These are phyloP conservation scores for Callyntrura guangdongensis DNA, from an alignment of 2,888 invertebrate genomes.

Conservation along the genomic window DNA sequence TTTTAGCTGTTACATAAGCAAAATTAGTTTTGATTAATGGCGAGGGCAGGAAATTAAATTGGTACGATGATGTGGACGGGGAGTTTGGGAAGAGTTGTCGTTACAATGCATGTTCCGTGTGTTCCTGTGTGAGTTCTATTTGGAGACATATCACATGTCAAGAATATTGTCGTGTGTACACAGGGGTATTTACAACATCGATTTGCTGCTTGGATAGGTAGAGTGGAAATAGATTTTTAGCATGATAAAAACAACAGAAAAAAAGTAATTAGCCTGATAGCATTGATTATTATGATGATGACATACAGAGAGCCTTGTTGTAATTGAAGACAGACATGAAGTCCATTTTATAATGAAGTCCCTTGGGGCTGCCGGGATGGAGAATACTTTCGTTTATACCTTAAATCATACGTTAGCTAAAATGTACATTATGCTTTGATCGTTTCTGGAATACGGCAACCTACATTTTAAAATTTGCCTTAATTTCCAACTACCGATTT, in stretches of 20 bases:
- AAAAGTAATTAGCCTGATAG: conserved; percentile 36
- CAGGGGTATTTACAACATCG: conserved; percentile 10
- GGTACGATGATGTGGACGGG: conserved; percentile 15
- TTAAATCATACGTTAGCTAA: too few species aligned
- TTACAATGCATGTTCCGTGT: neutral
- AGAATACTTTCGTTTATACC: too few species aligned
- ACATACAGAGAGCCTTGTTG: neutral
- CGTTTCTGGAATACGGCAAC: too few species aligned
- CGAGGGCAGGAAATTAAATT: conserved; percentile 78
- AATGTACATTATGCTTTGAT: too few species aligned
- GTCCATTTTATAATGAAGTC: neutral
- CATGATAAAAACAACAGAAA: conserved; percentile 12
- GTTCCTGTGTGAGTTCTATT: neutral
- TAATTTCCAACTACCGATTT: too few species aligned
- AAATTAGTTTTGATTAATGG: conserved; percentile 76
- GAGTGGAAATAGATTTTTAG: neutral
- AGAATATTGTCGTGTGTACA: neutral
- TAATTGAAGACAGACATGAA: neutral
- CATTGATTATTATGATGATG: neutral
- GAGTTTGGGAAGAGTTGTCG: conserved; percentile 1
- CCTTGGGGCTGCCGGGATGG: neutral
- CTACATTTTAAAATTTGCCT: too few species aligned
- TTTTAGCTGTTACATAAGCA: conserved; percentile 6
- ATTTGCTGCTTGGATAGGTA: conserved; percentile 2
- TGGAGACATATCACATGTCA: neutral